Conservation (phyloP, 2,888 invertebrate species). For the Gastrophysa polygoni region DNA sequence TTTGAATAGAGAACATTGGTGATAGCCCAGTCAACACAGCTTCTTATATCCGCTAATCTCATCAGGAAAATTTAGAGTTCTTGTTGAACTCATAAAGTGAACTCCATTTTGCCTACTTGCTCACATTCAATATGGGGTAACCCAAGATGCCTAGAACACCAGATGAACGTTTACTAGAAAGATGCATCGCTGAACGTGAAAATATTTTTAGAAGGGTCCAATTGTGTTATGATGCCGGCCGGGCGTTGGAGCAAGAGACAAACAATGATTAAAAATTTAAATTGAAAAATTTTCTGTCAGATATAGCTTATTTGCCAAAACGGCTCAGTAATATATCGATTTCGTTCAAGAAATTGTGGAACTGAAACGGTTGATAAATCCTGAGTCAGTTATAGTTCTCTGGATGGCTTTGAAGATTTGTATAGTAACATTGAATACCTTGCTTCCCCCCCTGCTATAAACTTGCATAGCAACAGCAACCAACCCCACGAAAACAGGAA, state of each 20-base stretch:
- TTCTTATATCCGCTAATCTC: too few relatives aligned
- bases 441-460: neutral
- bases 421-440: slow-evolving; percentile 12
- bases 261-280: neutral
- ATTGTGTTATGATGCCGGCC: slow-evolving; percentile 9
- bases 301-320: slow-evolving; percentile 6
- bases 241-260: neutral
- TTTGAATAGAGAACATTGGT: too few relatives aligned
- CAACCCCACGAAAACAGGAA: neutral
- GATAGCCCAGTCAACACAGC: too few relatives aligned
- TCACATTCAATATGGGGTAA: too few relatives aligned
- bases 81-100: too few relatives aligned
- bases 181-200: neutral
- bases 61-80: too few relatives aligned
- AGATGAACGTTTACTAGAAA: neutral
- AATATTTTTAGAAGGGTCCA: slow-evolving; percentile 8
- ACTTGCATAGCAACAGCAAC: neutral
- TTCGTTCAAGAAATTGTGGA: slow-evolving; percentile 9
- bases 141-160: neutral
- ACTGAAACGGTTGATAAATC: slow-evolving; percentile 8
- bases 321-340: neutral
- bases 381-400: slow-evolving; percentile 4
- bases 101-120: too few relatives aligned
- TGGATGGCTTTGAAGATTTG: slow-evolving; percentile 12
- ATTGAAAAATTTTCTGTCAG: slow-evolving; percentile 11